These are phyloP conservation scores for Oryzias javanicus DNA, from an alignment of 2,113 vertebrate species.

Conservation along the genomic window DNA sequence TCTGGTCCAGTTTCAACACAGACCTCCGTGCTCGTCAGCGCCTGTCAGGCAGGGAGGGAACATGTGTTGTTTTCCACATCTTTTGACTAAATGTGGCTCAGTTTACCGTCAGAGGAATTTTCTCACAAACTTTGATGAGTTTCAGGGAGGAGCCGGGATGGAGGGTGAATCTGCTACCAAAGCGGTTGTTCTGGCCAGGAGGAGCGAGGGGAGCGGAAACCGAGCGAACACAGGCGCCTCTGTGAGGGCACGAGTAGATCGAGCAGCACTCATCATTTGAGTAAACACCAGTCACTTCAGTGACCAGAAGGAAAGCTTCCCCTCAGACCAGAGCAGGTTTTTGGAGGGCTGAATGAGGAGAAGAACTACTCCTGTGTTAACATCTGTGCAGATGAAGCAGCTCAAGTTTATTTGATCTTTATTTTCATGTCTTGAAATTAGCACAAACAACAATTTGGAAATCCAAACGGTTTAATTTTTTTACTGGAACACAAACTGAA, in stretches of 20 bases:
- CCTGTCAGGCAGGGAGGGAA: constrained; percentile 40
- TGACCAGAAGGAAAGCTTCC: constrained; percentile 28
- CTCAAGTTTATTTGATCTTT: too few species aligned
- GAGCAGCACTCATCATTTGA: constrained; percentile 36
- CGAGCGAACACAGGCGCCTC: constrained; percentile 46
- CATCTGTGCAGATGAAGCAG: too few species aligned
- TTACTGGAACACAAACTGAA: too few species aligned
- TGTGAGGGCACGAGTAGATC: constrained; percentile 55
- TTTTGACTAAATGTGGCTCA: constrained; percentile 49
- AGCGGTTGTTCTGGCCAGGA: constrained; percentile 27
- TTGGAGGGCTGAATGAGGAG: background rate
- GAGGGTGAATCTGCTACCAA: constrained; percentile 40
- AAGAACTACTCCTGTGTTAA: too few species aligned
- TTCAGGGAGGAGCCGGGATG: constrained; percentile 35
- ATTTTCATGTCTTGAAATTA: too few species aligned
- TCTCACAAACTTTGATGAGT: constrained; percentile 35
- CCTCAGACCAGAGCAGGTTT: constrained; percentile 5
- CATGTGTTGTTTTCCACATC: constrained; percentile 26
- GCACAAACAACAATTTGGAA: too few species aligned
- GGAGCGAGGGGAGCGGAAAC: constrained; percentile 22
- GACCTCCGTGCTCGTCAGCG: constrained; percentile 47
- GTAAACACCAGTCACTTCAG: constrained; percentile 45
- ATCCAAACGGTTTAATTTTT: too few species aligned
- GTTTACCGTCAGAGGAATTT: constrained; percentile 62
- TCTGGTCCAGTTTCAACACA: constrained; percentile 36